Evolutionary conservation across 1,140 invertebrate species (phyloP).

Genomic region (Zophobas morio): DNA sequence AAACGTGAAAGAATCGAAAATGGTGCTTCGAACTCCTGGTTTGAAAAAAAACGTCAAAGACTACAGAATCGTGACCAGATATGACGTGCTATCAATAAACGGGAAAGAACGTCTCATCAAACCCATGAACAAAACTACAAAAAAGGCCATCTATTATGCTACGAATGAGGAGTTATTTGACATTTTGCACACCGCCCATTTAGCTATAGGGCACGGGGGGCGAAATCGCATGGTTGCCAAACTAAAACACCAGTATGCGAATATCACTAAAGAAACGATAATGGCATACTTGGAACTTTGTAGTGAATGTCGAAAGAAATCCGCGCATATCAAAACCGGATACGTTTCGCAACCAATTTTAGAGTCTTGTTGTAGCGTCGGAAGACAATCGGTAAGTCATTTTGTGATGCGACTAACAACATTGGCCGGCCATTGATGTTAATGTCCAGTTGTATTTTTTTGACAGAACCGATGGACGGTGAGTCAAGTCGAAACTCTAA

Average conservation of each 20-base stretch:
- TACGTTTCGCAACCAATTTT: conserved; percentile 36
- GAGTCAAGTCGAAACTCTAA: neutral
- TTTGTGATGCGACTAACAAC: neutral
- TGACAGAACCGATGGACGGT: conserved; percentile 1
- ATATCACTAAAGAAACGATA: conserved; percentile 50
- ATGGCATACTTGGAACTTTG: conserved; percentile 48
- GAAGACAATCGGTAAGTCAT: too few species aligned
- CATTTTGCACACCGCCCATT: conserved; percentile 48
- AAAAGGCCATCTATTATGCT: conserved; percentile 15
- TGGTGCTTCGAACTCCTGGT: neutral
- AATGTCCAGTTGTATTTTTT: neutral
- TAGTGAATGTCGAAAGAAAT: conserved; percentile 45
- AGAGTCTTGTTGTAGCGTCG: neutral
- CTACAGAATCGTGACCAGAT: conserved; percentile 23
- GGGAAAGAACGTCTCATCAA: conserved; percentile 32
- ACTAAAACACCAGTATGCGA: conserved; percentile 49
- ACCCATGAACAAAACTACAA: conserved; percentile 7
- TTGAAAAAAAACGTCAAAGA: conserved; percentile 22
- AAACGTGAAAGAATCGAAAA: neutral
- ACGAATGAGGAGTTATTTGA: conserved; percentile 48
- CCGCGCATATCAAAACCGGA: conserved; percentile 4
- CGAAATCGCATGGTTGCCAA: conserved; percentile 49
- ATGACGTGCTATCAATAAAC: conserved; percentile 38
- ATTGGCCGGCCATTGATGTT: neutral
- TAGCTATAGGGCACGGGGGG: conserved; percentile 48